Base-by-base conservation (phyloP, 1,140 invertebrate species). In the Oncopodura yosiiana region DNA sequence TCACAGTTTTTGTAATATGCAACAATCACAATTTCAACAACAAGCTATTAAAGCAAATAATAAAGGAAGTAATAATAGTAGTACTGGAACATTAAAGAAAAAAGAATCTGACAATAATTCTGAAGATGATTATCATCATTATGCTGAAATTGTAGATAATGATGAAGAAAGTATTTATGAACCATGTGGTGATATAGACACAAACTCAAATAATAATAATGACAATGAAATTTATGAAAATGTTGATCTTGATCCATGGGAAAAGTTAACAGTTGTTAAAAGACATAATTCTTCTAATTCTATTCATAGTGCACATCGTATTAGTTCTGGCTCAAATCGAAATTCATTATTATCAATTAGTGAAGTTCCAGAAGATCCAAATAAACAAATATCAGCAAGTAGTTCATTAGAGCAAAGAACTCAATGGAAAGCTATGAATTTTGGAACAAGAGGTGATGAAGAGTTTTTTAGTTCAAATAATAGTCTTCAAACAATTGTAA, bases 291-390 rank as follows among this genome's bases (percentile, higher is more conserved):
- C 30, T 8, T 8, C 6, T 34, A 34, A 34, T 9, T n/a, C 30
- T 9, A 34, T 34, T 9, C 6, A 9, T 9, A 34, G n/a, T n/a
- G n/a, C 21, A 5, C 36, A 51, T n/a, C 37, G 32, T 11, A 21
- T 30, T 3, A 53, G n/a, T 34, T 16, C 38, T 43, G 26, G 39
- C 5, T 53, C 50, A 5, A 34, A 37, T 21, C 30, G 30, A 14
- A 57, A 49, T 30, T 57, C 54, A 12, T 34, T 61, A 1, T 50
- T 49, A 16, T 61, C 59, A 3, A 61, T 61, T 37, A 45, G 54
- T 9, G 59, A 61, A 36, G 19, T 53, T 19, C 57, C 57, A 1
- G 51, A 53, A 32, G 51, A 59, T 27, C 11, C 32, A 29, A 27
- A 26, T 6, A 49, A 30, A 18, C 3, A 46, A 46, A 16, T 26